Evolutionary conservation across 1,140 invertebrate genomes (phyloP), one percentile per base, ranked within the genome.

Genomic region (Pectinophora gossypiella): DNA sequence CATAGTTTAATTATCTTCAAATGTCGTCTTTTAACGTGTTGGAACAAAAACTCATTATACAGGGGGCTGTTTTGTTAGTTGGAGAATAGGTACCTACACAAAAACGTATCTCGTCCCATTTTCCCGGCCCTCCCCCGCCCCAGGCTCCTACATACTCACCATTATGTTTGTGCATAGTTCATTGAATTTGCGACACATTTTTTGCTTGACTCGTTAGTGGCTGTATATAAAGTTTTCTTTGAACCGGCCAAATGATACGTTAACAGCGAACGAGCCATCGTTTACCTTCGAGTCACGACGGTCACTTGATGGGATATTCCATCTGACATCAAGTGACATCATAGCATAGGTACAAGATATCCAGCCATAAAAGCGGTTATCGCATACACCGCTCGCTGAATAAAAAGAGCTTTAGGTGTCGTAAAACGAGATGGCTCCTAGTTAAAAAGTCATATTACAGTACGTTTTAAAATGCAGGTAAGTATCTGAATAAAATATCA

Each of bases 161-260:
- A 63, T 64, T 65, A 59, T 61, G 40, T 65, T 62, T 63, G 59
- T 65, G 62, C 61, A 72, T 72, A 68, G 68, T 70, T 68, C 69
- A 70, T 69, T 75, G 68, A 66, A 71, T 72, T 66, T 75, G 58
- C 56, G n/a, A 54, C 47, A 40, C 44, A 46, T 51, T 63, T 71
- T 72, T 73, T 68, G 36, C n/a, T n/a, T n/a, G 36, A 3, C 9
- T 38, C 7, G 7, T 23, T n/a, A 38, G n/a, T 48, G 18, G 3
- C 0, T 48, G 6, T 38, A 10, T 23, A 18, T 13, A 42, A 21
- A 19, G 9, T 42, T 40, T 40, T 42, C 54, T 69, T 71, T 73
- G 62, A 77, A 72, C 51, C 61, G 62, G 66, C 54, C 59, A 64
- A 78, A 73, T 68, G 69, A 63, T 54, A 72, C 60, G 64, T 66